Percentiles rank a stretch among this genome's conserved stretches.
Conservation (phyloP, 64 coral and sea anemone genomes). For the Porites lutea region DNA sequence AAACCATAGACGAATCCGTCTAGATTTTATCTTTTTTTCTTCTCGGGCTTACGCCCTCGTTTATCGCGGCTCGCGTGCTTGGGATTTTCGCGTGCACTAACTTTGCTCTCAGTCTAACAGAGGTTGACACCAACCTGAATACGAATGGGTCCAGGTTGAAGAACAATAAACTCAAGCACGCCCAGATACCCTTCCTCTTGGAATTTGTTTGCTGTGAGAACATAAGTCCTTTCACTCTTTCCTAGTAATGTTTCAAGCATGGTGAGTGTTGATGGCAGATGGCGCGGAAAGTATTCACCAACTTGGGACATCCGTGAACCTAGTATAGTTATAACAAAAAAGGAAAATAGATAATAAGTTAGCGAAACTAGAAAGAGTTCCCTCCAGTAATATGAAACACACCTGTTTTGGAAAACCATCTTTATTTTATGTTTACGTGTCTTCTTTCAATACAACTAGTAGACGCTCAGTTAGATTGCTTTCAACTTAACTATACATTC, state of each 20-base stretch:
- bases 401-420: too few relatives aligned
- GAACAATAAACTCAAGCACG: slow-evolving; percentile 38
- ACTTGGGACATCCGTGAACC: slow-evolving; percentile 23
- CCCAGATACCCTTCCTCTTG: slow-evolving; percentile 52
- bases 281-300: slow-evolving; percentile 33
- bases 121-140: slow-evolving; percentile 24
- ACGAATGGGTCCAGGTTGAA: slow-evolving; percentile 57
- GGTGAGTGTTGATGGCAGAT: not conserved
- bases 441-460: too few relatives aligned
- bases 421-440: too few relatives aligned
- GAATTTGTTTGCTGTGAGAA: slow-evolving; percentile 31
- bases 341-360: not conserved
- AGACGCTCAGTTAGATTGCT: too few relatives aligned
- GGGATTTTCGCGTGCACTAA: too few relatives aligned
- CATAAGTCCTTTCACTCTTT: slow-evolving; percentile 14
- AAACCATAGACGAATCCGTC: too few relatives aligned
- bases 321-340: not conserved
- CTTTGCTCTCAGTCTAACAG: too few relatives aligned
- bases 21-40: too few relatives aligned
- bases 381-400: not conserved
- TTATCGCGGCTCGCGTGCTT: too few relatives aligned
- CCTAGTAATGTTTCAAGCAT: not conserved
- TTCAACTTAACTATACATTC: too few relatives aligned
- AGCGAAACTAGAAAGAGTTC: not conserved
- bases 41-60: too few relatives aligned